These are phyloP conservation scores for Pyrrhosoma nymphula DNA, from an alignment of 2,888 invertebrate species.

Conservation along the genomic window DNA sequence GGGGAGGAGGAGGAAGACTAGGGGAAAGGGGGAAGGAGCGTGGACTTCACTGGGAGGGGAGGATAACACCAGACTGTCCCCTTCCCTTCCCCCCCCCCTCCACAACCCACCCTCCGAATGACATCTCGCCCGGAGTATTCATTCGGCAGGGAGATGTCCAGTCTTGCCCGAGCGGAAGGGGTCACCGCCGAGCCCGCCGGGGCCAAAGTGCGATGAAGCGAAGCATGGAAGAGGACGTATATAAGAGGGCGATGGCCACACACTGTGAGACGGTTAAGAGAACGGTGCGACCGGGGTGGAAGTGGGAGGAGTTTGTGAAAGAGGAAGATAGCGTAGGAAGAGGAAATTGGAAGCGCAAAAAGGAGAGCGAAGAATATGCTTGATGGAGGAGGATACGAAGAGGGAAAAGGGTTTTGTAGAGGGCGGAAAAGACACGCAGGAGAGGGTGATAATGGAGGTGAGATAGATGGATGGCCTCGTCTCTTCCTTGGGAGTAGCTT, in stretches of 20 bases:
- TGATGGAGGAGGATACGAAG: neutral
- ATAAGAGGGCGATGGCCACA: neutral
- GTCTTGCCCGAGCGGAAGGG: neutral
- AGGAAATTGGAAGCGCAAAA: neutral
- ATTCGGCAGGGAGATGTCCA: neutral
- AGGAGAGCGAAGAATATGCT: neutral
- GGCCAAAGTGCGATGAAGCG: neutral
- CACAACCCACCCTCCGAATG: neutral
- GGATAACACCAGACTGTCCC: neutral
- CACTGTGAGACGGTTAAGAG: neutral
- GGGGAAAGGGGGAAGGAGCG: neutral
- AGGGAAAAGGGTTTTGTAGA: neutral
- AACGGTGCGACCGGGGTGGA: too few relatives aligned
- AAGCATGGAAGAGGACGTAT: neutral
- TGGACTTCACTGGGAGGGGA: neutral
- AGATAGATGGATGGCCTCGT: neutral
- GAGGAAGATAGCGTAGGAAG: neutral
- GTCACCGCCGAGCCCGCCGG: neutral
- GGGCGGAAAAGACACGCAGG: neutral
- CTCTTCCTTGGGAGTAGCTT: neutral
- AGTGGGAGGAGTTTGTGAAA: neutral
- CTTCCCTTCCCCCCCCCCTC: neutral
- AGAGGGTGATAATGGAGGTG: neutral
- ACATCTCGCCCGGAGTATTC: neutral
- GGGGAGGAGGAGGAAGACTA: neutral